These are phyloP conservation scores for Hylaea fasciaria DNA, from an alignment of 2,888 invertebrate genomes.

Conservation along the genomic window DNA sequence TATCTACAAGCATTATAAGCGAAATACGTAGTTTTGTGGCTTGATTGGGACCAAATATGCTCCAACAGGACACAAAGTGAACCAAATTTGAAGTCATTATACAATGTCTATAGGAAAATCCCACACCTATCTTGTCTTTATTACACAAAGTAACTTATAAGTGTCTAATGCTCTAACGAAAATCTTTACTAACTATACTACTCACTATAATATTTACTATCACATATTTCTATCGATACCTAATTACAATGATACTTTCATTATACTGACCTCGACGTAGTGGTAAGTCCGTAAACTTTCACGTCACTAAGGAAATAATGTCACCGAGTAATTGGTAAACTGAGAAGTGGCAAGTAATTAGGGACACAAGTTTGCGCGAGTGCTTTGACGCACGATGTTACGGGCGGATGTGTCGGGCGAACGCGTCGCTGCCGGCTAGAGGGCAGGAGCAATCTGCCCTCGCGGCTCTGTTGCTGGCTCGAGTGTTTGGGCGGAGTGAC, in stretches of 20 bases:
- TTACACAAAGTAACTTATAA: too few species aligned
- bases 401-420: constrained; percentile 42
- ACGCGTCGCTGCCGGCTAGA: constrained; percentile 56
- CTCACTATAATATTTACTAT: too few species aligned
- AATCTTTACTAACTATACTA: too few species aligned
- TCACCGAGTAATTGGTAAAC: constrained; percentile 49
- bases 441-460: constrained; percentile 61
- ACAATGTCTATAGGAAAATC: too few species aligned
- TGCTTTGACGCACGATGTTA: constrained; percentile 34
- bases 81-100: too few species aligned
- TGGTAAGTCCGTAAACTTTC: constrained; percentile 43
- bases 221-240: constrained; percentile 49
- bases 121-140: too few species aligned
- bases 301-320: constrained; percentile 48
- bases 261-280: constrained; percentile 52
- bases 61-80: too few species aligned
- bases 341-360: constrained; percentile 48
- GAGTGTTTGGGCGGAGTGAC: neutral
- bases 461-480: constrained; percentile 1
- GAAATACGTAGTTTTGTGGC: too few species aligned
- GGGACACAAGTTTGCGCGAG: constrained; percentile 51
- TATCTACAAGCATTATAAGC: too few species aligned
- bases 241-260: constrained; percentile 40
- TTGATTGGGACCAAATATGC: too few species aligned
- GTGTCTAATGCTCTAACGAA: too few species aligned